Conservation (phyloP, 1,140 invertebrate genomes). For the Drosophila yakuba region DNA sequence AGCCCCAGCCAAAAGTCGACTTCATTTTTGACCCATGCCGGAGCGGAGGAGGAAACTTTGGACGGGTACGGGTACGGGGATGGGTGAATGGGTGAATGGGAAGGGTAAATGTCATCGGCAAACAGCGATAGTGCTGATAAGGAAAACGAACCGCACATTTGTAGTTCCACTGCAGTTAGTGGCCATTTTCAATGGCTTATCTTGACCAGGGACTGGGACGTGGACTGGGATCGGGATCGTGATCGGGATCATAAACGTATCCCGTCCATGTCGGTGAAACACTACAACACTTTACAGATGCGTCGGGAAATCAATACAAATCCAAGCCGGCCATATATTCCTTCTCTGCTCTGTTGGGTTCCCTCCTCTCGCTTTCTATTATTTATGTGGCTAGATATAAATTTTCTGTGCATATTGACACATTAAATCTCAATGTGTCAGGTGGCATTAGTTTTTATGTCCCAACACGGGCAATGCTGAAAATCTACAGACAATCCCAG, state of each 20-base stretch:
- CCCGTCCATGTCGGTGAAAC: slow-evolving; percentile 15
- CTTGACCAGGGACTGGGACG: slow-evolving; percentile 13
- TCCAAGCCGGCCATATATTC: slow-evolving; percentile 55
- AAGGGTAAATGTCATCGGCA: slow-evolving; percentile 67
- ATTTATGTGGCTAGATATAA: slow-evolving; percentile 64
- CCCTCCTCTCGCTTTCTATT: slow-evolving; percentile 1
- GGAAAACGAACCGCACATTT: slow-evolving; percentile 34
- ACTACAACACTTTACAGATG: slow-evolving; percentile 27
- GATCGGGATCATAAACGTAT: slow-evolving; percentile 35
- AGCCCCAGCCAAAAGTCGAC: slow-evolving; percentile 49
- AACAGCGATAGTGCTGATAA: slow-evolving; percentile 77
- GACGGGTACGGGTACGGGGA: background rate
- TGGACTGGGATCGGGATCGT: background rate
- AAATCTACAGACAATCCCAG: slow-evolving; percentile 50
- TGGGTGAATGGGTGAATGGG: slow-evolving; percentile 4
- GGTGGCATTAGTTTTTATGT: slow-evolving; percentile 79
- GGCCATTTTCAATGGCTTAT: slow-evolving; percentile 82
- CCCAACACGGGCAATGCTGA: slow-evolving; percentile 37
- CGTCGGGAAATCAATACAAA: slow-evolving; percentile 45
- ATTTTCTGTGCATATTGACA: slow-evolving; percentile 81
- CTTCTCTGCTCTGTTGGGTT: slow-evolving; percentile 1
- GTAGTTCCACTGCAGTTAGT: slow-evolving; percentile 53
- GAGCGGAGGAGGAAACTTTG: background rate
- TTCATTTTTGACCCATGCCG: slow-evolving; percentile 74
- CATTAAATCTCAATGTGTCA: slow-evolving; percentile 84